These are phyloP conservation scores for Peromyscus leucopus DNA, from an alignment of 2,113 vertebrate genomes.

Conservation along the genomic window DNA sequence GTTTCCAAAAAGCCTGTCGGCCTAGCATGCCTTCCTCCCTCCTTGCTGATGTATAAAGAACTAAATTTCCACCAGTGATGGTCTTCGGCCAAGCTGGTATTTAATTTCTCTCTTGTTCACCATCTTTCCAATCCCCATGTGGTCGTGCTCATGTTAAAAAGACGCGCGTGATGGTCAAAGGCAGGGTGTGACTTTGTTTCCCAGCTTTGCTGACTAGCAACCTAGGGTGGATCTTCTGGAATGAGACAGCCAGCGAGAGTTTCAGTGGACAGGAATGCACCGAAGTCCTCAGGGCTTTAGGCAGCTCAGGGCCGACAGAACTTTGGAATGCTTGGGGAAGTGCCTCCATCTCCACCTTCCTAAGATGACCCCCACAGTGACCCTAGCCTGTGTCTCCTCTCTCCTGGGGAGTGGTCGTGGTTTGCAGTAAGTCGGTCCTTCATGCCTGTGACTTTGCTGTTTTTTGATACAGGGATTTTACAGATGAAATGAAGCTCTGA, in stretches of 20 bases:
- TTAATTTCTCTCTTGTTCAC: not conserved
- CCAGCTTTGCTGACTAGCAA: not conserved
- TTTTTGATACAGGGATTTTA: not conserved
- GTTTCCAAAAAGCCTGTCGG: not conserved
- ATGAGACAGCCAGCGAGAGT: not conserved
- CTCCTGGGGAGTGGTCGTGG: not conserved
- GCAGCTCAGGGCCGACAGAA: not conserved
- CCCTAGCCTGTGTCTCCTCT: no score
- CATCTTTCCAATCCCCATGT: not conserved
- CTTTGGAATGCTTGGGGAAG: not conserved
- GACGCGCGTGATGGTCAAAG: no score
- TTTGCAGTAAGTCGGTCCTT: not conserved
- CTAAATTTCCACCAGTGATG: not conserved
- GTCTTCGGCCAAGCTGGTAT: not conserved
- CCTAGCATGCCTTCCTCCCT: not conserved
- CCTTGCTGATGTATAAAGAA: not conserved
- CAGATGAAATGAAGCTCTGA: not conserved
- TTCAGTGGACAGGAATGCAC: not conserved
- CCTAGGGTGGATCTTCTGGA: not conserved
- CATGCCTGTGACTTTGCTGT: not conserved
- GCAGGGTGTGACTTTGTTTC: not conserved
- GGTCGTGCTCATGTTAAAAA: not conserved
- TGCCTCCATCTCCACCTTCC: not conserved
- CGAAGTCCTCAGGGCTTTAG: not conserved
- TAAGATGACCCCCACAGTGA: not conserved